phyloP scores from a whole-genome alignment of 2,797 vertebrate species.

The Channa striata region DNA sequence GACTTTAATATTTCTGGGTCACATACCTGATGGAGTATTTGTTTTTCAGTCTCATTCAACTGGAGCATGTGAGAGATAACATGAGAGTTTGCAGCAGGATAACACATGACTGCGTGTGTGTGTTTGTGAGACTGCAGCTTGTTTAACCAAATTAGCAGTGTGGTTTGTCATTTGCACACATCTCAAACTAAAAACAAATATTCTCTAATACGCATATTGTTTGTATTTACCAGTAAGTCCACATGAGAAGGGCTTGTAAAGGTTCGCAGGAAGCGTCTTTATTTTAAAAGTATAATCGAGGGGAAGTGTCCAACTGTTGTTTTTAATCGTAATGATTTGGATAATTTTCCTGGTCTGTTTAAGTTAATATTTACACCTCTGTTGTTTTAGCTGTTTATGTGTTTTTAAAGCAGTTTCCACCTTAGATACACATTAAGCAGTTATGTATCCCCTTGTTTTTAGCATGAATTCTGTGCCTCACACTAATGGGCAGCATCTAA shows the following conservation, averaged over 20 bases:
- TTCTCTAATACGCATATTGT: not conserved
- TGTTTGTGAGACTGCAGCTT: constrained; percentile 8
- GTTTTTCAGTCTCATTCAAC: constrained; percentile 15
- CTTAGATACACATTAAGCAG: not conserved
- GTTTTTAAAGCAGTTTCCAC: no score
- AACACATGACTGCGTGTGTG: constrained; percentile 33
- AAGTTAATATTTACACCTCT: no score
- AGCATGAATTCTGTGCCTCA: constrained; percentile 22
- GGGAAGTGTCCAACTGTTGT: no score
- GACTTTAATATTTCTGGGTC: not conserved
- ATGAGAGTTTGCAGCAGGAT: constrained; percentile 20
- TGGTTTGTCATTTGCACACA: constrained; percentile 28
- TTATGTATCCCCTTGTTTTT: not conserved
- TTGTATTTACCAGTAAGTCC: not conserved
- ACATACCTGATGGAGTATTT: not conserved
- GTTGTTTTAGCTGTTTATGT: no score
- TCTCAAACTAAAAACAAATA: constrained; percentile 18
- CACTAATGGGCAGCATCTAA: constrained; percentile 26
- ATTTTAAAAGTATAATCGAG: no score
- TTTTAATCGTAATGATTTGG: no score
- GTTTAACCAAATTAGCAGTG: constrained; percentile 11
- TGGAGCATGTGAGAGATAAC: constrained; percentile 34
- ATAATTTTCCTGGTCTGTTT: no score
- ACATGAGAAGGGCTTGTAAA: not conserved
- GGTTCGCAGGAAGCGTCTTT: no score